Conservation (phyloP, 64 coral and sea anemone genomes). For the Trachythela sp. region DNA sequence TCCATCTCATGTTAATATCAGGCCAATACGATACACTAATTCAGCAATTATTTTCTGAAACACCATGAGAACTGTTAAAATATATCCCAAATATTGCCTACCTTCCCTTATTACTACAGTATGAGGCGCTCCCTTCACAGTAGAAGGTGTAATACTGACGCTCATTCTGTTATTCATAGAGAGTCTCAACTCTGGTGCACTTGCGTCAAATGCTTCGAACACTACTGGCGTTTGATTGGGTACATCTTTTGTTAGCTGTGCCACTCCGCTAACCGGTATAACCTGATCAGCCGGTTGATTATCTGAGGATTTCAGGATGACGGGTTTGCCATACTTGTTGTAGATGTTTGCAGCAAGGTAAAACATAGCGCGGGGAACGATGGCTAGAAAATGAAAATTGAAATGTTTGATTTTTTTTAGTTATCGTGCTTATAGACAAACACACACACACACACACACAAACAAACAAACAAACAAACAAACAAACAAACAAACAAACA, state of each 20-base stretch:
- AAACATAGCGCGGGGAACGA: not conserved
- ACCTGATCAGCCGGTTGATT: constrained; percentile 4
- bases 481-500: too few relatives aligned
- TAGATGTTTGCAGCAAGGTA: not conserved
- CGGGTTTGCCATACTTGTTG: not conserved
- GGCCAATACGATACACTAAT: too few relatives aligned
- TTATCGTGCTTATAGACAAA: too few relatives aligned
- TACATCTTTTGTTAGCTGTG: not conserved
- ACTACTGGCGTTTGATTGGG: not conserved
- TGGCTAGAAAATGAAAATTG: not conserved
- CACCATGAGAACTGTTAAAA: too few relatives aligned
- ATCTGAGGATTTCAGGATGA: constrained; percentile 9
- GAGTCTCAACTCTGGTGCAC: not conserved
- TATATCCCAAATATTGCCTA: too few relatives aligned
- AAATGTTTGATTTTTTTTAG: not conserved
- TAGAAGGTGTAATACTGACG: not conserved
- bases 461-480: too few relatives aligned
- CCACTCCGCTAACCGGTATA: not conserved
- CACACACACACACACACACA: too few relatives aligned
- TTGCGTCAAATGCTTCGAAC: constrained; percentile 4
- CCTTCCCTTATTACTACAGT: not conserved
- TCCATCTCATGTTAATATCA: too few relatives aligned
- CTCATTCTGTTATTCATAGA: not conserved
- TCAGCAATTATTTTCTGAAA: too few relatives aligned
- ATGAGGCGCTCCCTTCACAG: constrained; percentile 3